Evolutionary conservation across 2,888 invertebrate species (phyloP), one percentile per base, ranked within the genome.

Genomic region (Coremacera marginata): DNA sequence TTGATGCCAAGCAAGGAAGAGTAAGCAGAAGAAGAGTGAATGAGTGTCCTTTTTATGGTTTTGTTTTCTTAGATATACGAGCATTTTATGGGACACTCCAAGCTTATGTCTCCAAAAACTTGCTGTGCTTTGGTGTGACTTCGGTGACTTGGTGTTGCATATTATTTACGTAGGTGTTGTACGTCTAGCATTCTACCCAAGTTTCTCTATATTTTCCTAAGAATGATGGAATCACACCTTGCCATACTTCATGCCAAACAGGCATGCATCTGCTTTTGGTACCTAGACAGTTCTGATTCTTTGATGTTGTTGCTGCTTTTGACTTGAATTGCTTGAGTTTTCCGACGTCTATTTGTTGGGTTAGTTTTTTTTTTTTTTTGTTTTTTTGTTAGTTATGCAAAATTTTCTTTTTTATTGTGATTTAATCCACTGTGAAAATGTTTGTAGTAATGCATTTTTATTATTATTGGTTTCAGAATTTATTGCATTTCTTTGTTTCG

Each of bases 161-260:
- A 44, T 63, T 55, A 25, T 65, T 74, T 67, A 74, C 74, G 74
- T 74, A 55, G 65, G 67, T 22, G 72, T 73, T 62, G 31, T 22
- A 60, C 16, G 68, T 25, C 68, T 25, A 37, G 44, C 37, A 37
- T 67, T 65, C 67, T 27, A 7, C 49, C 70, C 16, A 70, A 27
- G 7, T 25, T 49, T 65, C 16, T 37, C 16, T 60, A 22, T 9
- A 8, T 52, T 55, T 74, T 74, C 65, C 55, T 67, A 34, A 67
- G 74, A 74, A 74, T 74, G 74, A 74, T 74, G 74, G 37, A 67
- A 74, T 74, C 74, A 34, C 74, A 65, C 37, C 55, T 22, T 37
- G 74, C 67, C 37, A 74, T 74, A 37, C 68, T 22, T 63, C 73
- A 63, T 62, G 72, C 62, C 62, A 72, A 37, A 60, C 16, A 37